Conservation (phyloP, 2,797 vertebrate species). For the Cynopterus sphinx region DNA sequence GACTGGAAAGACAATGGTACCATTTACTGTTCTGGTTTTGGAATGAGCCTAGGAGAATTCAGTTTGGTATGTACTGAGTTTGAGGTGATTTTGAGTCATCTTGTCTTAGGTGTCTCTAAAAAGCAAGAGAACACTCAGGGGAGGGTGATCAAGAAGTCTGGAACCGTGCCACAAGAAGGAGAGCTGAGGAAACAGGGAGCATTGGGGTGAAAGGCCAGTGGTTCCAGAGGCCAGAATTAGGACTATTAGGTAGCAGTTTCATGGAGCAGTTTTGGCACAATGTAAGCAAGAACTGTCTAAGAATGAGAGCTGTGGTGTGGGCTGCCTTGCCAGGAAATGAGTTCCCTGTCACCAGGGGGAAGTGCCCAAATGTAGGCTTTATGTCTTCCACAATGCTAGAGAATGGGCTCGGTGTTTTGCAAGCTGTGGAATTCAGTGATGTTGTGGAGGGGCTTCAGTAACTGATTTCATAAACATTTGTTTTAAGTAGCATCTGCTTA, state of each 20-base stretch:
- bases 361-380: background rate
- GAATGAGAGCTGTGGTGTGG: background rate
- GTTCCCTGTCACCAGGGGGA: background rate
- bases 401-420: background rate
- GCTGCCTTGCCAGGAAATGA: background rate
- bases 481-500: background rate
- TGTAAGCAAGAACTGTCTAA: background rate
- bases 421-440: background rate
- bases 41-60: background rate
- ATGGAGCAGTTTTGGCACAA: background rate
- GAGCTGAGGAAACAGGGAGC: background rate
- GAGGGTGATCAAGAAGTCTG: background rate
- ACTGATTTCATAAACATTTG: background rate
- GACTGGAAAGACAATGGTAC: background rate
- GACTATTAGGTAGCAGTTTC: background rate
- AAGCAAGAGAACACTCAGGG: background rate
- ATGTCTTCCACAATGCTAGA: background rate
- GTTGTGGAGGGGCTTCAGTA: background rate
- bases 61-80: background rate
- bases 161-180: background rate
- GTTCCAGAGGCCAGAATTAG: background rate
- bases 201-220: background rate
- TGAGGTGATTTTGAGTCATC: background rate
- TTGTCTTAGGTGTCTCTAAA: background rate
- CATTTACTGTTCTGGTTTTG: background rate